Evolutionary conservation across 1,140 invertebrate genomes (phyloP), one percentile per base, ranked within the genome.

Genomic region (Drosophila novamexicana): DNA sequence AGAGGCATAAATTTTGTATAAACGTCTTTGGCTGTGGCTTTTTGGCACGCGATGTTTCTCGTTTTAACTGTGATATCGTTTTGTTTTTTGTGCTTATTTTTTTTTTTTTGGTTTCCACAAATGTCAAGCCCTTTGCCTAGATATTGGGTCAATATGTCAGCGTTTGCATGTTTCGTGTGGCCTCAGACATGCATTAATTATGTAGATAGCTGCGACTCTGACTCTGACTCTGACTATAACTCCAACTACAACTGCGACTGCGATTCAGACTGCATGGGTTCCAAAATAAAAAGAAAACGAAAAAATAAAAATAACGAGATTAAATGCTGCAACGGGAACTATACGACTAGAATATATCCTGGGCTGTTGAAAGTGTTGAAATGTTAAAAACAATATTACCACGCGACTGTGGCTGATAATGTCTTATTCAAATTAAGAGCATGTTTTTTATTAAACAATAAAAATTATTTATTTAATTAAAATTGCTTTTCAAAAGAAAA

Each of bases 131-230:
- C 83, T 86, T 88, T 85, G 82, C 82, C 79, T 88, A 88, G 82
- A 88, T 85, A 88, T 86, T 86, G 83, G 83, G 83, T 86, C 83
- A 86, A 86, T 86, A 86, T 86, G 83, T 86, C 83, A 86, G 83
- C 63, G 79, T 83, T 86, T 86, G 82, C 79, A 81, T 88, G 83
- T 78, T 88, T 86, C 83, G 83, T 86, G 83, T 88, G 76, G 83
- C 83, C 83, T 73, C 76, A 82, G 80, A 88, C 83, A 88, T 86
- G 83, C 83, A 86, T 86, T 86, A 86, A 86, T 86, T 86, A 88
- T 89, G 79, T 88, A 88, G 83, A 86, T 86, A 86, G 67, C 79
- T 53, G 76, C 39, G 50, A 54, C 59, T 72, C 18, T 36, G 50
- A 66, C 62, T 67, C 8, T 10, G 14, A 32, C 63, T 67, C 14